Conservation (phyloP, 2,888 invertebrate species). For the Dolichopus griseipennis region DNA sequence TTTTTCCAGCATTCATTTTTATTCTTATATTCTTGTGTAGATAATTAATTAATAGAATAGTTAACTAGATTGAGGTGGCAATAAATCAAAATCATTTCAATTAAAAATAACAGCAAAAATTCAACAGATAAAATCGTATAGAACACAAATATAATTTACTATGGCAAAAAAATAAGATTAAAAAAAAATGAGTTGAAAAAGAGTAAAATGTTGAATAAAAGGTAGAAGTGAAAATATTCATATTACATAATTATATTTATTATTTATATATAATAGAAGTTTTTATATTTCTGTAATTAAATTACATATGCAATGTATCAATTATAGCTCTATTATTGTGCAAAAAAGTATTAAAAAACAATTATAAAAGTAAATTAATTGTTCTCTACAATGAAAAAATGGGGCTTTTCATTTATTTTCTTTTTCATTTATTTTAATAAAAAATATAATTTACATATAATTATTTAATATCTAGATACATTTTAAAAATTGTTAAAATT, state of each 20-base stretch:
- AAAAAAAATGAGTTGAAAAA: neutral
- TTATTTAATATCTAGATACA: no score
- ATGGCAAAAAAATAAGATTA: neutral
- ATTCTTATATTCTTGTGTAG: neutral
- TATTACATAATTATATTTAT: neutral
- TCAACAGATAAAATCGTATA: neutral
- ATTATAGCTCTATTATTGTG: neutral
- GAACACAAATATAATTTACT: neutral
- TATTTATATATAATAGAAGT: no score
- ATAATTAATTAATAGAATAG: neutral
- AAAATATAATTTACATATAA: no score
- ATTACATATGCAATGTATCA: slow-evolving; percentile 6
- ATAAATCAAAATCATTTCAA: slow-evolving; percentile 6
- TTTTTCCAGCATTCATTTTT: no score
- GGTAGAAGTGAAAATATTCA: neutral
- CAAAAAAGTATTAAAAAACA: neutral
- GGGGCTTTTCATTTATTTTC: neutral
- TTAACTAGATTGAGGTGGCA: neutral
- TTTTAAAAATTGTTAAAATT: no score
- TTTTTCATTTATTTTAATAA: neutral
- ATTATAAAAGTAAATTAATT: neutral
- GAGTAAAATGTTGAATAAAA: neutral
- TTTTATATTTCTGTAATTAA: neutral
- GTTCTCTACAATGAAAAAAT: neutral
- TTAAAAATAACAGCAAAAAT: neutral